A percentile compares a stretch with the other conserved stretches of the same genome.
These are phyloP conservation scores for Calliopsis andreniformis DNA, from an alignment of 1,140 invertebrate species.

Conservation along the genomic window DNA sequence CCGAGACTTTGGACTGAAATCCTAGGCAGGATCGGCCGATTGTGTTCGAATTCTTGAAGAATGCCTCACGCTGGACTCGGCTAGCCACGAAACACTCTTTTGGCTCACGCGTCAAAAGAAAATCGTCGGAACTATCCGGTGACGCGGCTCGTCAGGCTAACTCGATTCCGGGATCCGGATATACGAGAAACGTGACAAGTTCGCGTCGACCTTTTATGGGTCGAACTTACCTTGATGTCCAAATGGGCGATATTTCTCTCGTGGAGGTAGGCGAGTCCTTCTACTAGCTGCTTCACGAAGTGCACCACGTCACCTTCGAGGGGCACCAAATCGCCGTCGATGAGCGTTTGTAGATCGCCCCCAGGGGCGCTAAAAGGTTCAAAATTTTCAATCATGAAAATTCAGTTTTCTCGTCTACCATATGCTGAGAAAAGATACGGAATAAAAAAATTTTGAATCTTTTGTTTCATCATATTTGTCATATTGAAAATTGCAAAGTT, in stretches of 20 bases:
- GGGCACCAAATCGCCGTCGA: conserved; percentile 88
- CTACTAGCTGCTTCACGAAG: conserved; percentile 87
- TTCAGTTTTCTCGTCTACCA: neutral
- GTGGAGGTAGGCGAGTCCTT: conserved; percentile 88
- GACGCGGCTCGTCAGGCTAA: conserved; percentile 5
- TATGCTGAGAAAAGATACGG: too few relatives aligned
- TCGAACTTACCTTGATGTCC: conserved; percentile 88
- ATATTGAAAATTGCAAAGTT: too few relatives aligned
- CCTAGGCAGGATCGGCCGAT: neutral
- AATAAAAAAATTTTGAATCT: too few relatives aligned
- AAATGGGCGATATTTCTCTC: conserved; percentile 89
- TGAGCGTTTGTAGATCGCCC: conserved; percentile 89
- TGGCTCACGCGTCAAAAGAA: conserved; percentile 4
- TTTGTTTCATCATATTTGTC: too few relatives aligned
- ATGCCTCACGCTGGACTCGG: neutral
- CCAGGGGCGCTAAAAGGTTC: conserved; percentile 85
- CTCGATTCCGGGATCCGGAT: conserved; percentile 58
- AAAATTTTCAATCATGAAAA: neutral
- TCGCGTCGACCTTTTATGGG: conserved; percentile 74
- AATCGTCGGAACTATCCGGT: conserved; percentile 48
- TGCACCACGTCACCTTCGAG: conserved; percentile 86
- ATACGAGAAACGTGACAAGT: conserved; percentile 64
- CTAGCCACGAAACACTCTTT: neutral
- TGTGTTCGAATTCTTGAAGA: neutral
- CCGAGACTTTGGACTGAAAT: neutral